phyloP scores from a whole-genome alignment of 2,888 invertebrate species.

The Capitulum mitella region DNA sequence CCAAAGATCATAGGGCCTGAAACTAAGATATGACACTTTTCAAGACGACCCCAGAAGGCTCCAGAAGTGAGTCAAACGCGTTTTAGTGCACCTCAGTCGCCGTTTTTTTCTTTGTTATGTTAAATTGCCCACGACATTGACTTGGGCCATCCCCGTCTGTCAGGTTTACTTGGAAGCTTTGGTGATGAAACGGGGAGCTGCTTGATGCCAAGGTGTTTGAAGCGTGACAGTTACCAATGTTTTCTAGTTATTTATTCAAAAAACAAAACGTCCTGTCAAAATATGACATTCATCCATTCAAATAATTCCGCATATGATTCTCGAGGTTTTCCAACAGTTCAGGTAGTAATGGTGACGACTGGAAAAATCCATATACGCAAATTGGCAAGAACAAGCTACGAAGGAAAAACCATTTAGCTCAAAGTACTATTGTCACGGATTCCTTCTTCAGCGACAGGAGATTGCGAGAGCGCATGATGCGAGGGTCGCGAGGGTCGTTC shows the following conservation, averaged over 20 bases:
- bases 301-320: not conserved
- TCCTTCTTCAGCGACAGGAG: not conserved
- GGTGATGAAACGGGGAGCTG: too few relatives aligned
- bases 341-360: not conserved
- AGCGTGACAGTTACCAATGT: not conserved
- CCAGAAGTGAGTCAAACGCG: too few relatives aligned
- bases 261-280: not conserved
- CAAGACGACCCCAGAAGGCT: too few relatives aligned
- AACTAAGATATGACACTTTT: too few relatives aligned
- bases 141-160: too few relatives aligned
- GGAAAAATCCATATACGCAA: not conserved
- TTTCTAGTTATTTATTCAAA: not conserved
- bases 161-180: too few relatives aligned
- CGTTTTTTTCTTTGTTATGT: too few relatives aligned
- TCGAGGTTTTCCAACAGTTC: not conserved
- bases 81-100: too few relatives aligned
- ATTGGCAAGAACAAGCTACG: constrained; percentile 7
- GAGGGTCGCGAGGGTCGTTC: not conserved
- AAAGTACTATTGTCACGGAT: not conserved
- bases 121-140: too few relatives aligned
- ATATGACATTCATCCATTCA: not conserved
- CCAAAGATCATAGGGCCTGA: too few relatives aligned
- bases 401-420: not conserved
- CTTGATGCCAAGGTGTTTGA: too few relatives aligned
- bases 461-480: not conserved